These are phyloP conservation scores for Conus betulinus DNA, from an alignment of 1,140 invertebrate species.

Conservation along the genomic window DNA sequence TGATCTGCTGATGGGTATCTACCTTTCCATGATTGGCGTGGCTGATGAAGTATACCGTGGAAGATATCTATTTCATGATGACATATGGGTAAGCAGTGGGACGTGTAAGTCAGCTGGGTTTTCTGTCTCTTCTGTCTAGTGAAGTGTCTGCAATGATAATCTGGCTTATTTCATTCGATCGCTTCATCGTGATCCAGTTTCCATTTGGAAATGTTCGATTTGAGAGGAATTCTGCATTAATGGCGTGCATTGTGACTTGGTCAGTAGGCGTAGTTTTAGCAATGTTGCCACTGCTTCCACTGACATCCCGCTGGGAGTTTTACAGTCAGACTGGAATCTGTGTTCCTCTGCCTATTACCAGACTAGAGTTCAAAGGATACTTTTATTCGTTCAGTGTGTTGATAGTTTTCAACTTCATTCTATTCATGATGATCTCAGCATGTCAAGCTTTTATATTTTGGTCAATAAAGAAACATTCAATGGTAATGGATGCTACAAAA, in stretches of 20 bases:
- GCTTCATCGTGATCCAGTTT: not conserved
- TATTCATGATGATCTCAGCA: too few species aligned
- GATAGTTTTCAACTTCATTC: too few species aligned
- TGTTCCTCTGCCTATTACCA: not conserved
- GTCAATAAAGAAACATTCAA: too few species aligned
- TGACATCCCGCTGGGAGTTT: not conserved
- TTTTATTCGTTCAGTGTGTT: too few species aligned
- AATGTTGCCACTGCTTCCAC: not conserved
- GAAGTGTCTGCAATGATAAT: slow-evolving; percentile 1
- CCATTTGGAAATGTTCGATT: not conserved
- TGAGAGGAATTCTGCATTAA: not conserved
- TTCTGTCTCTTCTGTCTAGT: not conserved
- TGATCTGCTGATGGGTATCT: slow-evolving; percentile 9
- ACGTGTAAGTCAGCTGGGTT: not conserved
- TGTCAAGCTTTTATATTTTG: too few species aligned
- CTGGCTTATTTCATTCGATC: not conserved
- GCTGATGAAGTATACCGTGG: not conserved
- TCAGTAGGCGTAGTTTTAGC: not conserved
- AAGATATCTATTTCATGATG: not conserved
- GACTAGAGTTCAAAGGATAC: too few species aligned
- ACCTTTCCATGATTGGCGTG: not conserved
- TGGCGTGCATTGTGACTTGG: not conserved
- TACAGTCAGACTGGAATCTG: slow-evolving; percentile 24
- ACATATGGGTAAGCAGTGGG: not conserved
- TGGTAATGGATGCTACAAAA: too few species aligned